Percentiles rank a stretch among this genome's conserved stretches.
Evolutionary conservation across 2,797 vertebrate species (phyloP).

Genomic region (Myiothlypis chrysogaster): DNA sequence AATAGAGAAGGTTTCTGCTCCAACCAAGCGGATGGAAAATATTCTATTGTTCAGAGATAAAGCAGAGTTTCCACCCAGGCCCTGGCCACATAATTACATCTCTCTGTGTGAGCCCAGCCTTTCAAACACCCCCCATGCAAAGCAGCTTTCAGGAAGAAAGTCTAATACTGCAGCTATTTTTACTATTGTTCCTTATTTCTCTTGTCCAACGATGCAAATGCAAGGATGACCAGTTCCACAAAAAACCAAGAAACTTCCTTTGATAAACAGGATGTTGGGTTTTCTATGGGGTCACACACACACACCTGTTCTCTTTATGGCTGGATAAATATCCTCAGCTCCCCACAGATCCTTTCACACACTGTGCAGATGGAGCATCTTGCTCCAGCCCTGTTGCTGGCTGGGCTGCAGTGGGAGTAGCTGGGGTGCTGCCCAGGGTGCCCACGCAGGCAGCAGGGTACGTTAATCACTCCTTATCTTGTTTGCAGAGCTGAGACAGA

Average conservation of each 20-base stretch:
- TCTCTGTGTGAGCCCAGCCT: not conserved
- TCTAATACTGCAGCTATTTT: not conserved
- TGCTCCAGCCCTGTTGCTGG: not conserved
- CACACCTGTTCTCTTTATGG: conserved; percentile 8
- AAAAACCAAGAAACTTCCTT: not conserved
- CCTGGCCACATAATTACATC: not conserved
- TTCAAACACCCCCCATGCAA: not conserved
- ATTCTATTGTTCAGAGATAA: not conserved
- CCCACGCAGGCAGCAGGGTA: not conserved
- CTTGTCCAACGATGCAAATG: not conserved
- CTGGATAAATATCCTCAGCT: not conserved
- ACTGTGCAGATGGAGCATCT: not conserved
- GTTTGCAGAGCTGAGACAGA: not conserved
- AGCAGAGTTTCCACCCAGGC: not conserved
- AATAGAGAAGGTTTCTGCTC: not conserved
- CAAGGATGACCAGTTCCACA: not conserved
- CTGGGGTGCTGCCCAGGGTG: not conserved
- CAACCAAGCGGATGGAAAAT: not conserved
- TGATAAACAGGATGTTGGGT: not conserved
- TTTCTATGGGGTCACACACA: not conserved
- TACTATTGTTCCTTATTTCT: not conserved
- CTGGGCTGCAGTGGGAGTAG: not conserved
- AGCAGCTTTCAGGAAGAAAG: not conserved
- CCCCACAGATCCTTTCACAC: not conserved
- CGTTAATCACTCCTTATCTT: not conserved